A percentile compares a stretch with the other conserved stretches of the same genome.
These are phyloP conservation scores for Labrus mixtus DNA, from an alignment of 2,113 vertebrate genomes.

Conservation along the genomic window DNA sequence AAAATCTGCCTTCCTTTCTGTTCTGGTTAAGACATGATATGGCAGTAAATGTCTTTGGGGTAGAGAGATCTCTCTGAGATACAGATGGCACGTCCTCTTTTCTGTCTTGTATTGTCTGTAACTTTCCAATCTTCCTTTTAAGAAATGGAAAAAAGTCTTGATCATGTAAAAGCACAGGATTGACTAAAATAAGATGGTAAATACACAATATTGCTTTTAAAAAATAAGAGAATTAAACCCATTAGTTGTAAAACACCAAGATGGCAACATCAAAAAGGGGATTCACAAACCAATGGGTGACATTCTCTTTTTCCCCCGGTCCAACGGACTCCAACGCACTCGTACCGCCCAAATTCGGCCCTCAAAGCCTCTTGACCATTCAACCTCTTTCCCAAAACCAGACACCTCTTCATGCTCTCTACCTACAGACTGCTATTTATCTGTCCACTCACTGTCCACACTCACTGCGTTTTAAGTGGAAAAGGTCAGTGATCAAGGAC, in stretches of 20 bases:
- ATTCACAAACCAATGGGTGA: not conserved
- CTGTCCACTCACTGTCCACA: not conserved
- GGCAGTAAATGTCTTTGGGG: not conserved
- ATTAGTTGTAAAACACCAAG: no score
- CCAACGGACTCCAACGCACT: not conserved
- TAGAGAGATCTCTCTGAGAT: no score
- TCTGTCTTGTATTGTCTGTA: no score
- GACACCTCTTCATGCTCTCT: constrained; percentile 5
- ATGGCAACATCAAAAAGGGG: not conserved
- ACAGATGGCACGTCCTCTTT: no score
- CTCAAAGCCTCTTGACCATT: not conserved
- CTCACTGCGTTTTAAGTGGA: not conserved
- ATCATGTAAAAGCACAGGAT: no score
- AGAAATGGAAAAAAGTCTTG: no score
- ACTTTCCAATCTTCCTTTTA: no score
- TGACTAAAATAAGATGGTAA: no score
- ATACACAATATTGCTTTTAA: no score
- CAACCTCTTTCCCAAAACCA: not conserved
- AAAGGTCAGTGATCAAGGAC: constrained; percentile 24
- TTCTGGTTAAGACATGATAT: not conserved
- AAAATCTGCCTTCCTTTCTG: no score
- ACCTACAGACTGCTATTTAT: not conserved
- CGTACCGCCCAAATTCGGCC: not conserved
- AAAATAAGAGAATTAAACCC: no score
- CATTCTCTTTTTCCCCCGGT: no score